Conservation (phyloP, 2,113 vertebrate genomes). For the Menidia beryllina region DNA sequence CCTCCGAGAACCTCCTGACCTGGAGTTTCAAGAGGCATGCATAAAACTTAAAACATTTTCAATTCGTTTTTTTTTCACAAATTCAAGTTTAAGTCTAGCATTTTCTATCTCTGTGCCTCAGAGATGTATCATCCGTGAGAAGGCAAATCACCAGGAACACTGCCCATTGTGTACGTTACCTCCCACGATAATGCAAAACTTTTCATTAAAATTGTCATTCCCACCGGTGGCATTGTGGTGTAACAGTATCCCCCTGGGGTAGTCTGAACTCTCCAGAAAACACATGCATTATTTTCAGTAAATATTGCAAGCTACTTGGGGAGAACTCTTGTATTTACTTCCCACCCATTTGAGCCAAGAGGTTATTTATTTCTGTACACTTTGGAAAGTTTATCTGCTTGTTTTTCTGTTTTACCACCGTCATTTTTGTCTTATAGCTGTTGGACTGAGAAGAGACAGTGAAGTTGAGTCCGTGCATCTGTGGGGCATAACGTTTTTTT, state of each 20-base stretch:
- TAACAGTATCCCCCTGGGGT: slow-evolving; percentile 36
- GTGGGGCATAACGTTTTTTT: no score
- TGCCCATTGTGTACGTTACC: slow-evolving; percentile 20
- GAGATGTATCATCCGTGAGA: slow-evolving; percentile 24
- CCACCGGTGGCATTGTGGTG: slow-evolving; percentile 39
- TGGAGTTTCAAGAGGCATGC: slow-evolving; percentile 63
- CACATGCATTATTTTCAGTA: slow-evolving; percentile 62
- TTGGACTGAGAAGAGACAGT: no score
- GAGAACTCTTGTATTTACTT: background rate
- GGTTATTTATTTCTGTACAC: no score
- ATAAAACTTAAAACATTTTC: background rate
- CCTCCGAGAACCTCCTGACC: slow-evolving; percentile 98
- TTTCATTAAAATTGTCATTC: slow-evolving; percentile 70
- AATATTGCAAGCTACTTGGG: slow-evolving; percentile 25
- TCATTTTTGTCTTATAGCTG: no score
- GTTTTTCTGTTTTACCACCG: no score
- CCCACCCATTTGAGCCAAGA: background rate
- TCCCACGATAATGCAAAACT: slow-evolving; percentile 48
- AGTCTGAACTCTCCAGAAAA: slow-evolving; percentile 55
- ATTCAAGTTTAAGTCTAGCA: background rate
- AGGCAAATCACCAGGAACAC: slow-evolving; percentile 27
- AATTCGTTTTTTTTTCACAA: background rate
- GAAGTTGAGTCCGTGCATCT: no score
- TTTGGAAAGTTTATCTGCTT: background rate
- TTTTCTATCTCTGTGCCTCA: slow-evolving; percentile 1